These are phyloP conservation scores for Drosophila paracracens DNA, from an alignment of 2,888 invertebrate genomes.

Conservation along the genomic window DNA sequence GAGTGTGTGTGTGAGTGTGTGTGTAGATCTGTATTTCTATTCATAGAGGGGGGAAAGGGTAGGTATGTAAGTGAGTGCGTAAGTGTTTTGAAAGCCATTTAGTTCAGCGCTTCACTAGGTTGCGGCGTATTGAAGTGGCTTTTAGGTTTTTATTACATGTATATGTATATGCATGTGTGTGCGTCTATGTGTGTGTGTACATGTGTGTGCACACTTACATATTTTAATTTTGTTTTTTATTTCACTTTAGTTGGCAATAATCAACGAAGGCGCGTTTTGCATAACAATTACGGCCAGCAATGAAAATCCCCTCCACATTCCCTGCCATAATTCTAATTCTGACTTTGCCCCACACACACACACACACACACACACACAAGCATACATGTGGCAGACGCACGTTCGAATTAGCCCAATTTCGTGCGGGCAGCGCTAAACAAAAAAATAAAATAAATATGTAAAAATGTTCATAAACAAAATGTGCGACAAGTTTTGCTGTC, in stretches of 20 bases:
- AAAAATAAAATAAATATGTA: constrained; percentile 52
- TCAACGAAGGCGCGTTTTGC: constrained; percentile 73
- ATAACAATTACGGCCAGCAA: constrained; percentile 72
- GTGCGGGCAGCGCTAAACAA: constrained; percentile 65
- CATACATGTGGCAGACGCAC: constrained; percentile 65
- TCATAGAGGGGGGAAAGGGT: background rate
- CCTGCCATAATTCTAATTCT: constrained; percentile 72
- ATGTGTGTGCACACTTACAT: constrained; percentile 17
- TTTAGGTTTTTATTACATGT: constrained; percentile 28
- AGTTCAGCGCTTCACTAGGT: constrained; percentile 46
- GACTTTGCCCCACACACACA: constrained; percentile 47
- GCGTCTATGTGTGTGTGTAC: background rate
- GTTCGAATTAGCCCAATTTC: constrained; percentile 81
- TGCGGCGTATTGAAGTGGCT: constrained; percentile 46
- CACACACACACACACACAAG: constrained; percentile 23
- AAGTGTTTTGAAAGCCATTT: constrained; percentile 60
- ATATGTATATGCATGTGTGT: constrained; percentile 22
- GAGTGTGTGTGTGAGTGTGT: constrained; percentile 2
- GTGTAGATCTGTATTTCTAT: constrained; percentile 4
- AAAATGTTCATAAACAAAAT: constrained; percentile 78
- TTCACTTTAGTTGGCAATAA: constrained; percentile 83
- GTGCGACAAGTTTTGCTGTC: constrained; percentile 55
- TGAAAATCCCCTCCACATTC: constrained; percentile 43
- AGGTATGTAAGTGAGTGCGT: constrained; percentile 18
- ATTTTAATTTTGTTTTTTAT: constrained; percentile 77